These are phyloP conservation scores for Psix sp. DNA, from an alignment of 1,140 invertebrate genomes.

Conservation along the genomic window DNA sequence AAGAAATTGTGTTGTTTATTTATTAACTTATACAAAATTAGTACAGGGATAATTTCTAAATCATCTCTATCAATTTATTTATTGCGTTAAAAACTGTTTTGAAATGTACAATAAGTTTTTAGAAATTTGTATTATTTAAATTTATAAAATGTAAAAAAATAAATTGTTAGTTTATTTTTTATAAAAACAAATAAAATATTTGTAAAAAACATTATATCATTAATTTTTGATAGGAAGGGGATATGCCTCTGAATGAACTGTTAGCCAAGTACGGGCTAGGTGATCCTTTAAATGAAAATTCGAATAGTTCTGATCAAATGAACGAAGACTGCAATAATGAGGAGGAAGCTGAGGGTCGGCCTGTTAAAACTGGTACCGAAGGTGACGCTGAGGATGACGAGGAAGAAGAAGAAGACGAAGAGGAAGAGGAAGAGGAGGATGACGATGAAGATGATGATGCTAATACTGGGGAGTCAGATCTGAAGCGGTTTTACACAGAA, in stretches of 20 bases:
- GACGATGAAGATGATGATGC: slow-evolving; percentile 72
- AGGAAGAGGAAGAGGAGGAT: slow-evolving; percentile 71
- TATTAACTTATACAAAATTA: too few relatives aligned
- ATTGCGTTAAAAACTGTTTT: too few relatives aligned
- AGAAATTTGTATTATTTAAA: too few relatives aligned
- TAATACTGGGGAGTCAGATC: slow-evolving; percentile 70
- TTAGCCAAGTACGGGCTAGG: slow-evolving; percentile 91
- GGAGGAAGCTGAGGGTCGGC: slow-evolving; percentile 58
- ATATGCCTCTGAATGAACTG: slow-evolving; percentile 96
- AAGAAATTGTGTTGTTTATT: too few relatives aligned
- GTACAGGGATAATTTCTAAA: too few relatives aligned
- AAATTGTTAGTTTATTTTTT: too few relatives aligned
- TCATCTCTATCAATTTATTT: too few relatives aligned
- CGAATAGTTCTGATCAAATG: slow-evolving; percentile 69
- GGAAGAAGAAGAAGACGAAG: slow-evolving; percentile 75
- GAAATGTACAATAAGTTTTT: too few relatives aligned
- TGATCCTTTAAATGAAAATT: slow-evolving; percentile 69
- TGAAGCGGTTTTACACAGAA: slow-evolving; percentile 78
- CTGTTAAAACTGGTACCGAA: slow-evolving; percentile 68
- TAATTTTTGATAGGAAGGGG: slow-evolving; percentile 79
- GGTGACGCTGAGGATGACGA: slow-evolving; percentile 75
- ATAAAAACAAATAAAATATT: slow-evolving; percentile 4
- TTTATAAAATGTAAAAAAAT: too few relatives aligned
- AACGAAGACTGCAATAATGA: slow-evolving; percentile 66
- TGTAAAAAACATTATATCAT: neutral